phyloP scores from a whole-genome alignment of 2,888 invertebrate species.

The Melolontha melolontha region DNA sequence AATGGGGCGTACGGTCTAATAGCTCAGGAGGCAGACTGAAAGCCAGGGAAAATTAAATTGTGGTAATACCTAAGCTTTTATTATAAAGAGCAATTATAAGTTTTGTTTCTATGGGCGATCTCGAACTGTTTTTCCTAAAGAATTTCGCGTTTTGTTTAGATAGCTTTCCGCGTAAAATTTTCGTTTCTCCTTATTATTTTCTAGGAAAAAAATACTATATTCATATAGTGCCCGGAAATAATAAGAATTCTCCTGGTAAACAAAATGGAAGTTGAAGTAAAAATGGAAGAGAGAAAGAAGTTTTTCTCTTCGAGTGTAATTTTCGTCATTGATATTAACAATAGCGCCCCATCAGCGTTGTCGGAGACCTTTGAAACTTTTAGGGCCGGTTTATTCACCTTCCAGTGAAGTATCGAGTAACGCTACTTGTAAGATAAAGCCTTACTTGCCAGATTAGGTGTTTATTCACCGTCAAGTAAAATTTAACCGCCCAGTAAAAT shows the following conservation, averaged over 20 bases:
- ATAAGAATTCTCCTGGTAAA: no score
- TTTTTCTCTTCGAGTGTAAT: conserved; percentile 29
- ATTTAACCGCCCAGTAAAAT: no score
- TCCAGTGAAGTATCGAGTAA: no score
- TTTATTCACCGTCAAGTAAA: no score
- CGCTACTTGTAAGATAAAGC: no score
- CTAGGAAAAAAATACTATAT: no score
- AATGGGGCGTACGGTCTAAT: conserved; percentile 24
- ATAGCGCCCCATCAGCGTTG: conserved; percentile 29
- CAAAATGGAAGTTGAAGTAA: not conserved
- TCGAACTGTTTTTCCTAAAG: no score
- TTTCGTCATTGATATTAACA: conserved; percentile 40
- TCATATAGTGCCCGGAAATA: no score
- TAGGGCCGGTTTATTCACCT: no score
- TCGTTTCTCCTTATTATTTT: not conserved
- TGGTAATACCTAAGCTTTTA: not conserved
- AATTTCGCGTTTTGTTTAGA: no score
- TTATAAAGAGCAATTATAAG: conserved; percentile 6
- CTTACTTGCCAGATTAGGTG: no score
- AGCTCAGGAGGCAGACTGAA: no score
- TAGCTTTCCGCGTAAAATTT: not conserved
- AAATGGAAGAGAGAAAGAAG: not conserved
- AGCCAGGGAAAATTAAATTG: not conserved
- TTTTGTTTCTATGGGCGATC: not conserved
- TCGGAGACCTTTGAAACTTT: conserved; percentile 37